phyloP scores from a whole-genome alignment of 2,113 vertebrate genomes.

The Holacanthus passer region DNA sequence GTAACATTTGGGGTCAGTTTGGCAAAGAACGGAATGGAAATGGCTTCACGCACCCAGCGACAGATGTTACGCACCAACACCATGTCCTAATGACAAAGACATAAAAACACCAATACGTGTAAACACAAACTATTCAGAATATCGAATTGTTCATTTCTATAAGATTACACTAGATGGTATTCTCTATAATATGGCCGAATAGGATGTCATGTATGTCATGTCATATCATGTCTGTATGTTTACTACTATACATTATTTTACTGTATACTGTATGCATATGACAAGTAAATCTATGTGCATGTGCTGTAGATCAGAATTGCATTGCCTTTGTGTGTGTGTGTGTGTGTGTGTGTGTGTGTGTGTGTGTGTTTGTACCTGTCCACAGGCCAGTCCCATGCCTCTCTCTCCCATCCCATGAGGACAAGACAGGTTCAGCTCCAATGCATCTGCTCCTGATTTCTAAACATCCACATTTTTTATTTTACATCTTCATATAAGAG shows the following conservation, averaged over 20 bases:
- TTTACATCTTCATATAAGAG: background rate
- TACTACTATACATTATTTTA: background rate
- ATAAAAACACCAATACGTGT: background rate
- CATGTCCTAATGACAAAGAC: conserved; percentile 86
- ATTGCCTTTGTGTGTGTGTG: conserved; percentile 28
- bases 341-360: conserved; percentile 36
- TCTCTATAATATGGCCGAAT: background rate
- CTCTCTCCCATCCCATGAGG: conserved; percentile 97
- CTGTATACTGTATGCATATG: background rate
- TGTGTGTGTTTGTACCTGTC: conserved; percentile 86
- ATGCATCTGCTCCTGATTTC: conserved; percentile 92
- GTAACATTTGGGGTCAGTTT: conserved; percentile 98
- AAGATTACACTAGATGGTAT: too few relatives aligned
- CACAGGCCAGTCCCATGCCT: conserved; percentile 98
- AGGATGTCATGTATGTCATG: too few relatives aligned
- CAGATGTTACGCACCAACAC: conserved; percentile 95
- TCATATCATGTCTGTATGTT: too few relatives aligned
- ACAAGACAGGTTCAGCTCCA: conserved; percentile 97
- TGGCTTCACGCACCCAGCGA: conserved; percentile 93
- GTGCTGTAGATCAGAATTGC: background rate
- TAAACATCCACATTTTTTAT: conserved; percentile 64
- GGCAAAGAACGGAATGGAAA: conserved; percentile 94
- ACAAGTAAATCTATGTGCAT: background rate
- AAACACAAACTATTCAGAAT: background rate
- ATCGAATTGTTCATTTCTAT: background rate